Evolutionary conservation across 2,888 invertebrate genomes (phyloP).

Genomic region (Drosophila koepferae): DNA sequence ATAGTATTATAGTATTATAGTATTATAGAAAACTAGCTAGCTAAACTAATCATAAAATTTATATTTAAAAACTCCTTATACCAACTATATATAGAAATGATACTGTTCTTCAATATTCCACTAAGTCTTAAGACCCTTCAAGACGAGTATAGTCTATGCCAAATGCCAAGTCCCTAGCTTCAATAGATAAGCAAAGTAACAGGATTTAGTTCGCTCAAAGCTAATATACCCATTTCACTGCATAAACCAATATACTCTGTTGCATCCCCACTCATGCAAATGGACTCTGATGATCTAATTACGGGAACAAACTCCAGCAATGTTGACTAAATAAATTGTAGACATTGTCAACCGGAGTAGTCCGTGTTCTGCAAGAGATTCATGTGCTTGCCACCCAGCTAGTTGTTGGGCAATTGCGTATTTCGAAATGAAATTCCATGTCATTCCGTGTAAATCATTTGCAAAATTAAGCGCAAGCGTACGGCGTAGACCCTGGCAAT

Average conservation of each 20-base stretch:
- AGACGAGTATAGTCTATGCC: too few species aligned
- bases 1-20: too few species aligned
- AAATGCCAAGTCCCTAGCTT: too few species aligned
- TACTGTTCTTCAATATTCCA: too few species aligned
- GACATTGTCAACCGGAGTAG: slow-evolving; percentile 44
- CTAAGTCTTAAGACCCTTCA: too few species aligned
- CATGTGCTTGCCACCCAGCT: slow-evolving; percentile 82
- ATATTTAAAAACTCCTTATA: too few species aligned
- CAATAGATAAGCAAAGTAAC: too few species aligned
- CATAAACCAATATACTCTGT: background rate
- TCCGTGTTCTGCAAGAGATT: slow-evolving; percentile 37
- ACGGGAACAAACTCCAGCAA: slow-evolving; percentile 46
- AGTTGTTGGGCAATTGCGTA: slow-evolving; percentile 76
- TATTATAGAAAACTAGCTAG: too few species aligned
- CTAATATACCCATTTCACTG: background rate
- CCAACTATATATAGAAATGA: too few species aligned
- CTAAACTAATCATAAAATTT: too few species aligned
- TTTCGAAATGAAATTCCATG: slow-evolving; percentile 83
- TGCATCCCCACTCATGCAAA: background rate
- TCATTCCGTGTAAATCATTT: slow-evolving; percentile 83
- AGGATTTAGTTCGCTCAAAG: background rate
- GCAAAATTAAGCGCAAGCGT: slow-evolving; percentile 63
- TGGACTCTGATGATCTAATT: slow-evolving; percentile 64
- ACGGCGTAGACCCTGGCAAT: slow-evolving; percentile 67
- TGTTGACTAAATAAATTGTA: slow-evolving; percentile 28